Percentiles rank a stretch among this genome's conserved stretches.
Conservation (phyloP, 2,113 vertebrate genomes). For the Tylochromis polylepis region DNA sequence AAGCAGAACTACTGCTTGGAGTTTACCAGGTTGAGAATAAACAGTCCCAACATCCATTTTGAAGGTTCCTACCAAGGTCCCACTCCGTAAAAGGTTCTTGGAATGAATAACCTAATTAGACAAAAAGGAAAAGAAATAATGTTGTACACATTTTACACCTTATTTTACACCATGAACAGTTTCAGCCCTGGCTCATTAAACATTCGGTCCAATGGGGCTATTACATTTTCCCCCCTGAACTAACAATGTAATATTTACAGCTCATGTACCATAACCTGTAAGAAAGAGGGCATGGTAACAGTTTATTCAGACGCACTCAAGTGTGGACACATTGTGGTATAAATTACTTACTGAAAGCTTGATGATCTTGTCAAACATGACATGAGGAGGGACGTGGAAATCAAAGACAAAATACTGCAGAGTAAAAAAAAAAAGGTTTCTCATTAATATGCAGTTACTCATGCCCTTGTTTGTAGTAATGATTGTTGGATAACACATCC, state of each 20-base stretch:
- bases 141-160: not conserved
- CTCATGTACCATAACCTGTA: not conserved
- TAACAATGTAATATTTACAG: not conserved
- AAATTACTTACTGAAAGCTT: slow-evolving; percentile 87
- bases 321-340: too few relatives aligned
- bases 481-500: not conserved
- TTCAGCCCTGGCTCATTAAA: not conserved
- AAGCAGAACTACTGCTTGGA: not conserved
- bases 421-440: not conserved
- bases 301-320: not conserved
- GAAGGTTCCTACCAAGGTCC: slow-evolving; percentile 91
- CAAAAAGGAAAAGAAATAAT: not conserved
- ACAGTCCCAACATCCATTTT: slow-evolving; percentile 96
- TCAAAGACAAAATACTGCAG: slow-evolving; percentile 96
- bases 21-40: slow-evolving; percentile 87
- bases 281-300: not conserved
- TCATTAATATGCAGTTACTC: not conserved
- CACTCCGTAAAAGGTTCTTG: slow-evolving; percentile 94
- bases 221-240: not conserved
- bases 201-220: not conserved
- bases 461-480: not conserved
- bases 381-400: slow-evolving; percentile 91
- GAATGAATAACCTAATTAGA: slow-evolving; percentile 90
- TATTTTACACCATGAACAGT: not conserved
- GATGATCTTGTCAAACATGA: slow-evolving; percentile 99